phyloP scores from a whole-genome alignment of 2,797 vertebrate species.

The Myotis vivesi region DNA sequence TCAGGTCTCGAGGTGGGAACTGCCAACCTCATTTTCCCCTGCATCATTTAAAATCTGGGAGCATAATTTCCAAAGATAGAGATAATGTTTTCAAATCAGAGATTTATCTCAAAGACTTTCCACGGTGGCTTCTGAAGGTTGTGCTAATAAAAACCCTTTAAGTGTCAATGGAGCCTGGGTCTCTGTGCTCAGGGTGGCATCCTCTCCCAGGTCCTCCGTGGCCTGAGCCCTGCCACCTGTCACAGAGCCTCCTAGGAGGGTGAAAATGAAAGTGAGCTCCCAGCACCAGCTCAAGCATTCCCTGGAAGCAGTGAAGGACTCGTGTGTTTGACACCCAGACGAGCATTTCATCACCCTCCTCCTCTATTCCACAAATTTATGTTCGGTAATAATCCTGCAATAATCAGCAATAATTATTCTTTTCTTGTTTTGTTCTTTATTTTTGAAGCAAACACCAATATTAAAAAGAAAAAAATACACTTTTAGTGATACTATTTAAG shows the following conservation, averaged over 20 bases:
- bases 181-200: neutral
- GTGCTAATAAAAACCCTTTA: neutral
- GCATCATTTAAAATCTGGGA: neutral
- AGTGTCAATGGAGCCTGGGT: neutral
- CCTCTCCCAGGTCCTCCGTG: neutral
- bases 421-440: neutral
- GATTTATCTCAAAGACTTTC: neutral
- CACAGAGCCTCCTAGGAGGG: neutral
- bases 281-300: neutral
- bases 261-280: neutral
- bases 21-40: neutral
- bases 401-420: neutral
- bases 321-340: neutral
- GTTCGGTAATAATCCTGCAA: neutral
- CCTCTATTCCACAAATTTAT: neutral
- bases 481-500: neutral
- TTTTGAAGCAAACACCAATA: neutral
- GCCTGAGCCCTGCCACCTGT: neutral
- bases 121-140: neutral
- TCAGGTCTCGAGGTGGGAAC: neutral
- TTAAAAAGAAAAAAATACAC: neutral
- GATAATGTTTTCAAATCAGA: neutral
- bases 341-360: neutral
- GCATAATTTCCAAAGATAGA: neutral
- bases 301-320: too few species aligned